These are phyloP conservation scores for Lithophane leautieri DNA, from an alignment of 2,888 invertebrate genomes.

Conservation along the genomic window DNA sequence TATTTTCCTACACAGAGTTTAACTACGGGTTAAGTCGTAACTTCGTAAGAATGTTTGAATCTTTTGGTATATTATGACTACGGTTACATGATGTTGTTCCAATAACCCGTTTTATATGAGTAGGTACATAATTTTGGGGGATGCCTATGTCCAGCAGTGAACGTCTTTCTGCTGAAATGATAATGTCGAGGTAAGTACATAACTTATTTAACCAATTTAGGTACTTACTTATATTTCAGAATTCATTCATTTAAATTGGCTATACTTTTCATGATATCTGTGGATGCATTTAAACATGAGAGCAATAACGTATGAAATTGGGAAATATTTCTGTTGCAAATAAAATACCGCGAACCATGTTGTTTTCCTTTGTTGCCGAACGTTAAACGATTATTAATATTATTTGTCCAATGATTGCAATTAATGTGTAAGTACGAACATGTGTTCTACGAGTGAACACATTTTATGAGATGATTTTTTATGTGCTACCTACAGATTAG, in stretches of 20 bases:
- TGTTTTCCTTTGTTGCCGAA: not conserved
- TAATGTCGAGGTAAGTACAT: no score
- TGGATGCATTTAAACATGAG: not conserved
- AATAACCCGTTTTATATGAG: not conserved
- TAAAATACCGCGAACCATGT: not conserved
- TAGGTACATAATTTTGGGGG: not conserved
- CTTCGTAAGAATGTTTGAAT: not conserved
- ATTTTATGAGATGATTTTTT: not conserved
- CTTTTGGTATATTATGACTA: not conserved
- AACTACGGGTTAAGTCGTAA: not conserved
- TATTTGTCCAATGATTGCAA: not conserved
- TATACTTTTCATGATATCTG: no score
- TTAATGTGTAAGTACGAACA: not conserved
- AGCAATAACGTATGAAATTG: not conserved
- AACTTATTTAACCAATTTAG: not conserved
- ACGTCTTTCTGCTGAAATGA: no score
- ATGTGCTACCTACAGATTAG: not conserved
- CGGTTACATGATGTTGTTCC: not conserved
- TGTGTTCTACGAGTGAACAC: not conserved
- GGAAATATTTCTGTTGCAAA: not conserved
- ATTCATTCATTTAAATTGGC: not conserved
- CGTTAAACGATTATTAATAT: not conserved
- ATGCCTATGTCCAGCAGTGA: no score
- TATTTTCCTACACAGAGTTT: not conserved
- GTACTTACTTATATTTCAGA: not conserved